Base-by-base conservation (phyloP, 1,140 invertebrate genomes). In the Drosophila funebris region DNA sequence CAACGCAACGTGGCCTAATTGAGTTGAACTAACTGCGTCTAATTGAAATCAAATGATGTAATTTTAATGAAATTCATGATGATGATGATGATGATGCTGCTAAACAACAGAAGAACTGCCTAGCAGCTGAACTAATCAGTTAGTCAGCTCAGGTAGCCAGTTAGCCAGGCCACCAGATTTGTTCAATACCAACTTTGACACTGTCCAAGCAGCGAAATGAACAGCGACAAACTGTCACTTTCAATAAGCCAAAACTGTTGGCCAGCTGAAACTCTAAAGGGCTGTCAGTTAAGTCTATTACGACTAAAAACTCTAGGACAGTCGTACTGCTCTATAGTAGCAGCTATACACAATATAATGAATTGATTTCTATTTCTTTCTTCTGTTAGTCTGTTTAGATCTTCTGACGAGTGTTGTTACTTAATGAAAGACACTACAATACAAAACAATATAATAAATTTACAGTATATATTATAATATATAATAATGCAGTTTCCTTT, bases 11-110 rank as follows among this genome's bases (percentile, higher is more conserved):
- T 11, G 33, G 29, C 41, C 36, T 69, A 79, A 79, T 72, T 76
- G 31, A 52, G 39, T 53, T 31, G 18, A 66, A 13, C 27, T 37
- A 63, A 78, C 43, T 56, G 58, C 53, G 18, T 68, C 33, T 78
- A 77, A 77, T 80, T 80, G 71, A 80, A 74, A 75, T 67, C 44
- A 54, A 64, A 75, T 71, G 43, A 78, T 66, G 70, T 37, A 39
- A 77, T 50, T 53, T 74, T 60, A 31, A 68, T 73, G 57, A 70
- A n/a, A n/a, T n/a, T n/a, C n/a, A n/a, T 69, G 57, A 50, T 46
- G 13, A 46, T 46, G 20, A 5, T 46, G 9, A n/a, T 41, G 37
- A 14, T 37, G 52, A 37, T 54, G 50, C 36, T 22, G 52, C n/a
- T 1, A 29, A 22, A 39, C 33, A 39, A 56, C n/a, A n/a, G n/a